phyloP scores from a whole-genome alignment of 1,140 invertebrate species.

The Pseudoatta argentina region DNA sequence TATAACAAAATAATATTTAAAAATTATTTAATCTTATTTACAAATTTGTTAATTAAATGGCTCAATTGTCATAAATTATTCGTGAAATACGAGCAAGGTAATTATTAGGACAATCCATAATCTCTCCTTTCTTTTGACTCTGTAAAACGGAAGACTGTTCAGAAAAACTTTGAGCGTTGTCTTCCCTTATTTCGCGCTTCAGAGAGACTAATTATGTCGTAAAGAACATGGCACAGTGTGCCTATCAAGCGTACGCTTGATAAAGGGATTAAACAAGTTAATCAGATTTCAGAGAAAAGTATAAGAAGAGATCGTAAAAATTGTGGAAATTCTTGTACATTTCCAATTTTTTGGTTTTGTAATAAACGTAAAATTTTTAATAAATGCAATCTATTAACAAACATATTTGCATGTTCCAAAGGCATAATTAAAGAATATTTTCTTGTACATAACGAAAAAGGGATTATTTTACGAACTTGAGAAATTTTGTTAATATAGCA shows the following conservation, averaged over 20 bases:
- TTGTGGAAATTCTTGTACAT: not conserved
- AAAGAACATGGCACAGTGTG: slow-evolving; percentile 52
- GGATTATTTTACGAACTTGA: not conserved
- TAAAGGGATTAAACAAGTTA: slow-evolving; percentile 55
- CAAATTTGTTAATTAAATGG: slow-evolving; percentile 49
- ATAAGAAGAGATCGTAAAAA: slow-evolving; percentile 30
- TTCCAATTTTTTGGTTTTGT: slow-evolving; percentile 10
- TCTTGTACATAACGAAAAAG: not conserved
- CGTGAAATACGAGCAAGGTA: slow-evolving; percentile 41
- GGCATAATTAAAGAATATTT: slow-evolving; percentile 6
- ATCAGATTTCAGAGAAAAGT: slow-evolving; percentile 57
- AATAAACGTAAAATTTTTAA: not conserved
- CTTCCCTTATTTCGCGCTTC: slow-evolving; percentile 62
- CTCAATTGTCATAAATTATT: slow-evolving; percentile 38
- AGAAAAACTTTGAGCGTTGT: slow-evolving; percentile 58
- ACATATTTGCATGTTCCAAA: slow-evolving; percentile 1
- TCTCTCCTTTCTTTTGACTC: slow-evolving; percentile 55
- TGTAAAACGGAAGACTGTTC: slow-evolving; percentile 47
- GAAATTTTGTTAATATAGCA: not conserved
- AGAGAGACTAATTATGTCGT: slow-evolving; percentile 58
- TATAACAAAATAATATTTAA: not conserved
- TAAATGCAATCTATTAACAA: not conserved
- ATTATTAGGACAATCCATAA: slow-evolving; percentile 62
- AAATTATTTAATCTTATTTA: slow-evolving; percentile 12
- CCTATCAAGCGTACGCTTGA: slow-evolving; percentile 56